Base-by-base conservation (phyloP, 2,888 invertebrate species). In the Elmis aenea region DNA sequence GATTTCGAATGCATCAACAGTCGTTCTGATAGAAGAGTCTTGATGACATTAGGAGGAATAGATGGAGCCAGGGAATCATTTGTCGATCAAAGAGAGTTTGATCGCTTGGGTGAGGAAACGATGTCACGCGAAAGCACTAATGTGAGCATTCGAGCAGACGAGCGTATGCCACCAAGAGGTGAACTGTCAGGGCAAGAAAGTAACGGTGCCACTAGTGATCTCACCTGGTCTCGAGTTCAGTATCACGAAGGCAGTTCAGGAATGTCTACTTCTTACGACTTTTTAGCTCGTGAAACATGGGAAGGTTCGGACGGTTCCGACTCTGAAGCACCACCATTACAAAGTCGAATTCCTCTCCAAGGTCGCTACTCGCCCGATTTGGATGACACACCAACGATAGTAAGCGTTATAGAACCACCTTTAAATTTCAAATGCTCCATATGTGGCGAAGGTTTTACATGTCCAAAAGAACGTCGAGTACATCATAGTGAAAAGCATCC, bases 161-260 rank as follows among this genome's bases (percentile, higher is more conserved):
- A 90, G 64, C 79, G 82, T 48, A 89, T 90, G 87, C 89, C 90
- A 20, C 83, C 89, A 0, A 77, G 86, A 44, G 89, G 89, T 1
- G 90, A 90, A 67, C 74, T 90, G 23, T 88, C 87, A 8, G 89
- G 87, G 9, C 89, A 88, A 62, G 90, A 89, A 61, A 44, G 44
- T 13, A 83, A 86, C 58, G 87, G 86, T 6, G 66, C 83, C 52
- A 83, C 83, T 51, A 83, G 83, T 59, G 87, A 87, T 51, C 77
- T 79, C 9, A 79, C 83, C 2, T 85, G 86, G 77, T 82, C 78
- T 65, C 77, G 83, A 71, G 80, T 86, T 68, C 76, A 79, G 64
- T 81, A 80, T 45, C 73, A 71, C 43, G 74, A 75, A 48, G 69
- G 72, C 18, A 71, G 54, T 42, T 59, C 61, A 6, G 57, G 53